These are phyloP conservation scores for Notocelia uddmanniana DNA, from an alignment of 2,888 invertebrate genomes.

Conservation along the genomic window DNA sequence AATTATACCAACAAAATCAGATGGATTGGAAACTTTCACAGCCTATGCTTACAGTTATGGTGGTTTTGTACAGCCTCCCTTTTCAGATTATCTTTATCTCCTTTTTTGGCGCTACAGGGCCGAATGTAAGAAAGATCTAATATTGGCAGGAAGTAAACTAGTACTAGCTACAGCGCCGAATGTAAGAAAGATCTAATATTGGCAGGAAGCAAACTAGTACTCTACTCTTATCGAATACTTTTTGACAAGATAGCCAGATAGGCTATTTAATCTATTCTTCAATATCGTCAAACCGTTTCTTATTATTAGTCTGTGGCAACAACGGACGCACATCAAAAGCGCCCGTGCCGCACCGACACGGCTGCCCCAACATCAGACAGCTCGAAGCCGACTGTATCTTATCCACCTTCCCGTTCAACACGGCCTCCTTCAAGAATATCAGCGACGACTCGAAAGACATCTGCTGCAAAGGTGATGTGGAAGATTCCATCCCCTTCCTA, in stretches of 20 bases:
- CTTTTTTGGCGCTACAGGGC: background rate
- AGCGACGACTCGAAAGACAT: constrained; percentile 99
- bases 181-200: no score
- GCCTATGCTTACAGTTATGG: background rate
- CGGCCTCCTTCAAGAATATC: constrained; percentile 92
- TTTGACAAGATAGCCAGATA: background rate
- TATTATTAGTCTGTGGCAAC: constrained; percentile 20
- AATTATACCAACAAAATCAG: no score
- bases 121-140: background rate
- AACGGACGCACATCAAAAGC: constrained; percentile 81
- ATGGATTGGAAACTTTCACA: background rate
- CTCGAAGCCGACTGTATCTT: constrained; percentile 93
- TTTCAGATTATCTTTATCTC: background rate
- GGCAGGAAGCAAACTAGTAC: no score
- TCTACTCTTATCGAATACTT: no score
- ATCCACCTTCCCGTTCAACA: constrained; percentile 90
- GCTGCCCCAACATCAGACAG: constrained; percentile 94
- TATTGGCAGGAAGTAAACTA: no score
- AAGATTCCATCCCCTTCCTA: constrained; percentile 94
- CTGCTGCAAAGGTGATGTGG: constrained; percentile 97
- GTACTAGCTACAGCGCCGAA: no score
- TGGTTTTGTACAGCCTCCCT: background rate
- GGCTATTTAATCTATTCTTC: background rate
- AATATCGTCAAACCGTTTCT: constrained; percentile 22
- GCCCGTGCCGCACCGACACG: constrained; percentile 94